Evolutionary conservation across 2,888 invertebrate species (phyloP).

Genomic region (Aricia artaxerxes): DNA sequence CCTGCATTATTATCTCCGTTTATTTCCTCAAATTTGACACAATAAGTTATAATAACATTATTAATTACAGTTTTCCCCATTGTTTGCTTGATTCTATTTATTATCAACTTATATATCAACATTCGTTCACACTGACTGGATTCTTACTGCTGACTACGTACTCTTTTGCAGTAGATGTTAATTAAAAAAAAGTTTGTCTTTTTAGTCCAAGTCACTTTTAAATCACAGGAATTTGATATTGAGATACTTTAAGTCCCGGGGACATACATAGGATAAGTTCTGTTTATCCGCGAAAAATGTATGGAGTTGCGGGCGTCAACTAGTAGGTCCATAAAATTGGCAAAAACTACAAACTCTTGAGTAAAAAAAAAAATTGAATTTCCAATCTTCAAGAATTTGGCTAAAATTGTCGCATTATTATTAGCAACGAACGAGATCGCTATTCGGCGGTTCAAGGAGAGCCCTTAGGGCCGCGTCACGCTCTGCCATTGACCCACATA

Average conservation of each 20-base stretch:
- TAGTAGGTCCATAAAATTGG: neutral
- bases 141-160: no score
- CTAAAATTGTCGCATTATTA: slow-evolving; percentile 50
- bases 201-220: no score
- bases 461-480: slow-evolving; percentile 79
- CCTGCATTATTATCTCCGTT: neutral
- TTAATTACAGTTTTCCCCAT: neutral
- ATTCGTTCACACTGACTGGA: no score
- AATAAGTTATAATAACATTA: neutral
- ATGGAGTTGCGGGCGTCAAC: no score
- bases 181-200: no score
- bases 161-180: no score
- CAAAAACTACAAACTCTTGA: neutral
- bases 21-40: slow-evolving; percentile 16
- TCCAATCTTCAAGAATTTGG: slow-evolving; percentile 9
- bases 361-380: neutral
- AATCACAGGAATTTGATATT: no score
- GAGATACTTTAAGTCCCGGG: no score
- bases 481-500: slow-evolving; percentile 77
- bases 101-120: neutral
- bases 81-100: neutral
- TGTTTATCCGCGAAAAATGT: no score
- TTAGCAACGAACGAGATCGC: slow-evolving; percentile 64
- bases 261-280: no score
- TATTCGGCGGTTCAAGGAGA: slow-evolving; percentile 74